phyloP scores from a whole-genome alignment of 1,140 invertebrate genomes.

The Trialeurodes vaporariorum region DNA sequence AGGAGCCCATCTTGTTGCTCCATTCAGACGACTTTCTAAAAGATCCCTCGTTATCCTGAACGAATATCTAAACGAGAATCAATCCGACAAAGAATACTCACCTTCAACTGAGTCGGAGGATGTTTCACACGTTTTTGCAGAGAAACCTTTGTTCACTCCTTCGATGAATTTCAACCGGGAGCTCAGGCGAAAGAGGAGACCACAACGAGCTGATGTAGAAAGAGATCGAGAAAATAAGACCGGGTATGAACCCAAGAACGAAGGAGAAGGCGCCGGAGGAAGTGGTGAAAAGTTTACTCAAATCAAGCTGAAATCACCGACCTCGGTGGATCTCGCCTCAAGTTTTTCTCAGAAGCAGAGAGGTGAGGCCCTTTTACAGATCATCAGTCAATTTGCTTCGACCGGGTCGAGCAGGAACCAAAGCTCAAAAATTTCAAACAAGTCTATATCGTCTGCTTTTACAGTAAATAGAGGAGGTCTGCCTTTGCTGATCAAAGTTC shows the following conservation, averaged over 20 bases:
- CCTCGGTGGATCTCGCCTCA: not conserved
- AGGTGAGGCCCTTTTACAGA: slow-evolving; percentile 4
- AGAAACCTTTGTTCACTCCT: not conserved
- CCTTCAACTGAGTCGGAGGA: not conserved
- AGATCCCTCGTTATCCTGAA: not conserved
- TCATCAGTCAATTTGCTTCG: slow-evolving; percentile 9
- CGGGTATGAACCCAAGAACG: no score
- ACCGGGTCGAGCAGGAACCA: not conserved
- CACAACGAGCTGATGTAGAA: not conserved
- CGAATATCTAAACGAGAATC: not conserved
- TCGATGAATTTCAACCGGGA: not conserved
- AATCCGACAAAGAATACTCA: not conserved
- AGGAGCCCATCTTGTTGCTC: no score
- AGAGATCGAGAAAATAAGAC: not conserved
- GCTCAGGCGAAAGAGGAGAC: not conserved
- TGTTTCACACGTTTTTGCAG: not conserved
- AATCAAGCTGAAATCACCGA: not conserved
- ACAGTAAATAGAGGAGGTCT: not conserved
- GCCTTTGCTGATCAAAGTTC: not conserved
- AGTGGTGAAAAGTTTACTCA: no score
- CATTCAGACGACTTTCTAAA: no score
- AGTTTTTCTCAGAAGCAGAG: slow-evolving; percentile 1
- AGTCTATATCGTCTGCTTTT: not conserved
- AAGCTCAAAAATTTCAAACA: not conserved
- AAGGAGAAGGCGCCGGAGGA: no score